Evolutionary conservation across 2,797 vertebrate species (phyloP).

Genomic region (Buphagus erythrorhynchus): DNA sequence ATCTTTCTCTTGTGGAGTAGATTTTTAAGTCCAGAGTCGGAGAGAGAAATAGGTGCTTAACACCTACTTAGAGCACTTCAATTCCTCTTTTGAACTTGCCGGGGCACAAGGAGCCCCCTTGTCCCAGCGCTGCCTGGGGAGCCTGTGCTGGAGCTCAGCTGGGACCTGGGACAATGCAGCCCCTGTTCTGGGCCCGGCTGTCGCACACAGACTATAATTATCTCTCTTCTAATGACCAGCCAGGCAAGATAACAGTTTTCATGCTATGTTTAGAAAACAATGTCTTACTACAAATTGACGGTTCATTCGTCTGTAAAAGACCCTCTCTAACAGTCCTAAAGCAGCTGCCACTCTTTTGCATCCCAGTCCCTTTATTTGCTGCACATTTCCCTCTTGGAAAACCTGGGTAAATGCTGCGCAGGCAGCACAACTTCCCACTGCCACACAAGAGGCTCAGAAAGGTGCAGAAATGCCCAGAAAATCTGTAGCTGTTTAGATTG

Average conservation of each 20-base stretch:
- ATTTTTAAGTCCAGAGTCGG: background rate
- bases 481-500: background rate
- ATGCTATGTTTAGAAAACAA: conserved; percentile 67
- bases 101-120: conserved; percentile 40
- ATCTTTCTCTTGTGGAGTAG: background rate
- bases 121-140: conserved; percentile 16
- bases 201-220: conserved; percentile 51
- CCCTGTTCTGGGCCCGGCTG: conserved; percentile 28
- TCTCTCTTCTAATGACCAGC: conserved; percentile 65
- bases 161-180: conserved; percentile 24
- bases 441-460: background rate
- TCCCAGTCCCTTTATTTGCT: background rate
- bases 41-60: conserved; percentile 35
- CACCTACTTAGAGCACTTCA: conserved; percentile 52
- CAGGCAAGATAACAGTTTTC: conserved; percentile 69
- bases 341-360: conserved; percentile 40
- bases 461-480: background rate
- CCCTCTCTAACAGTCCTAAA: conserved; percentile 1
- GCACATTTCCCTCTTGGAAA: conserved; percentile 20
- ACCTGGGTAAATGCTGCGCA: background rate
- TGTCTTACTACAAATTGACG: conserved; percentile 62
- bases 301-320: conserved; percentile 47
- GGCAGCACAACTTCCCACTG: background rate
- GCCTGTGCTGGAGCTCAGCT: conserved; percentile 12
- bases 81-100: conserved; percentile 42